Percentiles rank a stretch among this genome's conserved stretches.
phyloP scores from a whole-genome alignment of 2,888 invertebrate species.

The Xylocampa areola region DNA sequence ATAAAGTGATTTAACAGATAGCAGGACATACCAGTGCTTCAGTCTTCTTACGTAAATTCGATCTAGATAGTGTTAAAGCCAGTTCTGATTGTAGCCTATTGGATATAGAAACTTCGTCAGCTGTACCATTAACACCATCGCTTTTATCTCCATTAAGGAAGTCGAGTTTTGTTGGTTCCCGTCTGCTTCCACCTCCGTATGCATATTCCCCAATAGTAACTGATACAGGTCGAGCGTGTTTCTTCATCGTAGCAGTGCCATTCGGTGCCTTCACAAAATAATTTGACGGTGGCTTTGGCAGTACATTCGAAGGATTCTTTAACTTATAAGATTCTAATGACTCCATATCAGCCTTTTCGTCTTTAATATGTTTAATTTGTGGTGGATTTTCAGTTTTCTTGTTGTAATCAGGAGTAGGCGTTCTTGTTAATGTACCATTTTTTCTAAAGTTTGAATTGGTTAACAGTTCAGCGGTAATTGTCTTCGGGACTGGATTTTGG shows the following conservation, averaged over 20 bases:
- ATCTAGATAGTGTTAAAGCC: conserved; percentile 93
- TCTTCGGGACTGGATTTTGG: conserved; percentile 43
- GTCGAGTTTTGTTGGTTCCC: conserved; percentile 93
- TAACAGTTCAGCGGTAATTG: conserved; percentile 62
- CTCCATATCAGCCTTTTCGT: conserved; percentile 92
- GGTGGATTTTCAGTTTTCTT: conserved; percentile 68
- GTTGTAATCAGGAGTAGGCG: conserved; percentile 83
- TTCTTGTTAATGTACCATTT: conserved; percentile 76
- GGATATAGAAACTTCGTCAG: conserved; percentile 88
- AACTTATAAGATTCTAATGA: conserved; percentile 93
- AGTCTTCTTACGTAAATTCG: conserved; percentile 93
- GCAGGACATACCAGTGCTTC: conserved; percentile 89
- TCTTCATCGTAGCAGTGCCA: conserved; percentile 89
- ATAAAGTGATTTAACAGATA: conserved; percentile 22
- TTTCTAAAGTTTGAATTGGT: conserved; percentile 73
- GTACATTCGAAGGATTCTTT: conserved; percentile 90
- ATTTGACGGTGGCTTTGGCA: conserved; percentile 92
- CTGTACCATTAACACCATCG: conserved; percentile 72
- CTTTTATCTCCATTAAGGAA: conserved; percentile 89
- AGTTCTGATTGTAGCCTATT: conserved; percentile 93
- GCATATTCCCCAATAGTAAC: conserved; percentile 93
- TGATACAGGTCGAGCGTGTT: conserved; percentile 90
- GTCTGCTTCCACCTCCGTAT: conserved; percentile 86
- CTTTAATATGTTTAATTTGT: conserved; percentile 72
- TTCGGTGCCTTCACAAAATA: conserved; percentile 91